phyloP scores from a whole-genome alignment of 2,888 invertebrate species.

The Rhamphomyia laevipes region DNA sequence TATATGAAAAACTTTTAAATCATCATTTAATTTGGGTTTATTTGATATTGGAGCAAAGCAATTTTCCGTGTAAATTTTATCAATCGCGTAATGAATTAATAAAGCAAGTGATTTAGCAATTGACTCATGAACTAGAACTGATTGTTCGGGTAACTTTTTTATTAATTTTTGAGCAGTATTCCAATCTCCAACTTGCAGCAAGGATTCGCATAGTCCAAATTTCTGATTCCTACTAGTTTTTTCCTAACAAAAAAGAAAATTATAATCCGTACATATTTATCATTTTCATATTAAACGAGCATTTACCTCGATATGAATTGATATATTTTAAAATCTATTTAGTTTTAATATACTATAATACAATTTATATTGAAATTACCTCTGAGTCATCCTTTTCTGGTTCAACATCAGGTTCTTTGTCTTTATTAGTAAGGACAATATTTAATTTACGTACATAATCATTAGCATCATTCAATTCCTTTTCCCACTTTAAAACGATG shows the following conservation, averaged over 20 bases:
- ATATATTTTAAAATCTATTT: background rate
- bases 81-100: slow-evolving; percentile 72
- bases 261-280: background rate
- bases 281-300: slow-evolving; percentile 2
- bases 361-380: slow-evolving; percentile 37
- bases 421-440: slow-evolving; percentile 68
- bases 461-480: slow-evolving; percentile 68
- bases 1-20: slow-evolving; percentile 8
- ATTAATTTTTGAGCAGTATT: slow-evolving; percentile 68
- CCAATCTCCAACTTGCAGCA: slow-evolving; percentile 86
- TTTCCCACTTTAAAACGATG: slow-evolving; percentile 71
- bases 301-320: too few relatives aligned
- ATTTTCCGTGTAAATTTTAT: slow-evolving; percentile 73
- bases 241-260: slow-evolving; percentile 18
- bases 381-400: slow-evolving; percentile 55
- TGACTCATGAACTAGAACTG: slow-evolving; percentile 64
- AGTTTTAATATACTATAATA: too few relatives aligned
- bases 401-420: slow-evolving; percentile 60
- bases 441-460: slow-evolving; percentile 80
- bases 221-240: slow-evolving; percentile 67
- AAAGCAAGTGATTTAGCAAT: slow-evolving; percentile 66
- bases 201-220: slow-evolving; percentile 80
- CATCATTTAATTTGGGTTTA: slow-evolving; percentile 45
- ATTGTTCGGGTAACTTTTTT: slow-evolving; percentile 69
- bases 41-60: slow-evolving; percentile 61